Evolutionary conservation across 2,113 vertebrate species (phyloP), one percentile per base, ranked within the genome.

Genomic region (Miniopterus natalensis): DNA sequence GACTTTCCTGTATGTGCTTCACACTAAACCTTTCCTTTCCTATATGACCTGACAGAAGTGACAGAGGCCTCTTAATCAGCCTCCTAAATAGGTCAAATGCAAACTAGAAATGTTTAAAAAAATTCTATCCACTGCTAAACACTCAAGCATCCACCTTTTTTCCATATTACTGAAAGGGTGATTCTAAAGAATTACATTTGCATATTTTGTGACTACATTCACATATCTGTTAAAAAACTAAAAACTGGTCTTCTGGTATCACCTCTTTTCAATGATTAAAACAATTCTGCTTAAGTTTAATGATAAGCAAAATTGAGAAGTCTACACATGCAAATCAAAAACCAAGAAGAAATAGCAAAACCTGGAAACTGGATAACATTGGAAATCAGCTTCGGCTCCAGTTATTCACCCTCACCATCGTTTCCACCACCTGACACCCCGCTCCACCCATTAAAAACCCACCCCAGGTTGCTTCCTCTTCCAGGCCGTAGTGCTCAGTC

Each of bases 381-480:
- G 74, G 78, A 94, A 88, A 42, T 45, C 81, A 79, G 63, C 55
- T 92, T 85, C 80, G 51, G 88, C 45, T 86, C 70, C 31, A 40
- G 85, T 80, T 91, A 51, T 86, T 92, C 75, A 63, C 45, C 90
- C 90, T 96, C 71, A 83, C 40, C 57, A 80, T 23, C 84, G 14
- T 84, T 53, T 73, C 84, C 14, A 93, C 73, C 81, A 94, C 78
- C 74, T 49, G 83, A 78, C 74, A 75, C 80, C 92, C 84, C 1
- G 9, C 27, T 88, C 73, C 51, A 74, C 66, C 88, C 66, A 96
- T 85, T 95, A 96, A 95, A 96, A 90, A 88, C 45, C 49, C 79
- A 88, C 45, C 49, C 79, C 61, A 53, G 23, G 13, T 25, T 88
- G 71, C 49, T 96, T 96, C 92, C 97, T 65, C 47, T 81, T 94